Percentiles rank a stretch among this genome's conserved stretches.
Conservation (phyloP, 2,113 vertebrate species). For the Pithys albifrons region DNA sequence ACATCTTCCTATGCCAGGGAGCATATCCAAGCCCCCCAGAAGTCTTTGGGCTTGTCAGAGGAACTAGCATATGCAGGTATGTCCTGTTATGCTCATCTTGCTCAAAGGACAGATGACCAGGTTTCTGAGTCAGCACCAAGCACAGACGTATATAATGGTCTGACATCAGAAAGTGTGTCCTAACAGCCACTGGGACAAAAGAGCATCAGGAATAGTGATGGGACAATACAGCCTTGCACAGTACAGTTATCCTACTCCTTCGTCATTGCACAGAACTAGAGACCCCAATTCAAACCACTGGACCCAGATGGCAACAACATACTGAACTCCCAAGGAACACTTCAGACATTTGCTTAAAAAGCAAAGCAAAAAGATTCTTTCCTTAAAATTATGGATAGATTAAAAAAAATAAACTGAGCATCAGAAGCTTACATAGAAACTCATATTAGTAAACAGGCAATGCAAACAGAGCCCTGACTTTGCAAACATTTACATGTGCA, state of each 20-base stretch:
- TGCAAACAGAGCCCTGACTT: background rate
- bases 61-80: background rate
- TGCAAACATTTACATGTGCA: slow-evolving; percentile 22
- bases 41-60: background rate
- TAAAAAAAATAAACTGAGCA: background rate
- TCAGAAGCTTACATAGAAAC: slow-evolving; percentile 23
- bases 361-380: background rate
- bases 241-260: background rate
- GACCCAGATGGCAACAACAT: background rate
- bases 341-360: background rate
- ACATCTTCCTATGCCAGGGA: background rate
- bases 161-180: background rate
- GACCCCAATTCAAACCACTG: background rate
- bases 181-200: background rate
- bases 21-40: background rate
- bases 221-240: background rate
- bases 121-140: background rate
- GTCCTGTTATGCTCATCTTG: background rate
- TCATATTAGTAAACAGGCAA: slow-evolving; percentile 3
- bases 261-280: background rate
- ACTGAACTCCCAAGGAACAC: background rate
- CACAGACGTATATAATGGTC: background rate
- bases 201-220: background rate
- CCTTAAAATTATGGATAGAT: background rate
- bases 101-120: background rate